Evolutionary conservation across 2,113 vertebrate species (phyloP).

Genomic region (Hippocampus mohnikei): DNA sequence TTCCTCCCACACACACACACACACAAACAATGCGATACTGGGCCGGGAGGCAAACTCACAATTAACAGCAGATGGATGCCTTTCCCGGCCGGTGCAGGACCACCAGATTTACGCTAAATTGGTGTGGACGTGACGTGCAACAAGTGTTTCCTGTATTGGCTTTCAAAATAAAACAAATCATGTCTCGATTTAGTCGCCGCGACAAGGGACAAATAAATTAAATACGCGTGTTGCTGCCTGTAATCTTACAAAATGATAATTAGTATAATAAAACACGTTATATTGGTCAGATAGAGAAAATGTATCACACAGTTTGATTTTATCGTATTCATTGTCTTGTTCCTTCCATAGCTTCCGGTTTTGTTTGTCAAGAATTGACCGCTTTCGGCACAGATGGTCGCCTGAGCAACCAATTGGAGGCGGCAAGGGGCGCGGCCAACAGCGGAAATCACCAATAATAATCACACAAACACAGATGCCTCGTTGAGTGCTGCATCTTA

Average conservation of each 20-base stretch:
- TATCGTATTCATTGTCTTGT: background rate
- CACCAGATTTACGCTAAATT: constrained; percentile 33
- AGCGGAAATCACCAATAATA: background rate
- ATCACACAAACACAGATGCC: background rate
- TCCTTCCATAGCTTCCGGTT: constrained; percentile 9
- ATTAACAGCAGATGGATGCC: constrained; percentile 60
- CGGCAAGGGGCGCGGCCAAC: constrained; percentile 50
- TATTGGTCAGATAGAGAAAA: background rate
- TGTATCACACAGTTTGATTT: background rate
- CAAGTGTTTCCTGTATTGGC: background rate
- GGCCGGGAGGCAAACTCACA: constrained; percentile 38
- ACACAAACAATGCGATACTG: constrained; percentile 46
- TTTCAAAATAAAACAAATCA: constrained; percentile 41
- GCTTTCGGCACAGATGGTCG: constrained; percentile 18
- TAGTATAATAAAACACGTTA: background rate
- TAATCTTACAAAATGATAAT: background rate
- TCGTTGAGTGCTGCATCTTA: background rate
- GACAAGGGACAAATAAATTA: too few species aligned
- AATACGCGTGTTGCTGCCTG: background rate
- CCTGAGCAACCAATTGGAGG: constrained; percentile 57
- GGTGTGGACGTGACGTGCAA: constrained; percentile 8
- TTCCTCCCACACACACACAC: constrained; percentile 42
- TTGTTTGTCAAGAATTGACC: background rate
- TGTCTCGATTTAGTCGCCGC: background rate
- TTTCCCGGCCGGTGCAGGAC: constrained; percentile 59